phyloP scores from a whole-genome alignment of 1,140 invertebrate species.

The Camponotus vicinus region DNA sequence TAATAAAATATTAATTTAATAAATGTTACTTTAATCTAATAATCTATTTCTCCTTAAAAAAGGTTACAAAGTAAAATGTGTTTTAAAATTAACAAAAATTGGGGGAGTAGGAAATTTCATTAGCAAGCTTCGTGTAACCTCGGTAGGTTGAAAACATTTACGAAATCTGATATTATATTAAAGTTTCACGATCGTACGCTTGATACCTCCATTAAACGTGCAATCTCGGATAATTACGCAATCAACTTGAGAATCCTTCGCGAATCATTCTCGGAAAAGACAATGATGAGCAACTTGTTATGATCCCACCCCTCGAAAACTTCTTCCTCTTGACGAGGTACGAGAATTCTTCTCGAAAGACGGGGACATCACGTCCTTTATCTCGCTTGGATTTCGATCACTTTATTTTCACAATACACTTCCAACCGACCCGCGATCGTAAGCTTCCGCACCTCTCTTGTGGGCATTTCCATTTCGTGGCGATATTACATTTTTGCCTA shows the following conservation, averaged over 20 bases:
- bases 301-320: neutral
- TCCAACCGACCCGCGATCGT: slow-evolving; percentile 3
- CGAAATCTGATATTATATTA: neutral
- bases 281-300: neutral
- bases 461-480: slow-evolving; percentile 8
- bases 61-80: neutral
- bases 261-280: neutral
- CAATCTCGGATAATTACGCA: slow-evolving; percentile 10
- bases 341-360: neutral
- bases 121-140: neutral
- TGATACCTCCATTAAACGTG: neutral
- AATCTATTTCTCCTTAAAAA: neutral
- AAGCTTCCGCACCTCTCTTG: neutral
- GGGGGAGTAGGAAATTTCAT: neutral
- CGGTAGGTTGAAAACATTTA: neutral
- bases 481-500: slow-evolving; percentile 48
- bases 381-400: slow-evolving; percentile 24
- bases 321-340: neutral
- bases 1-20: neutral
- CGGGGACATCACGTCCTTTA: neutral
- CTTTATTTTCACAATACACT: slow-evolving; percentile 22
- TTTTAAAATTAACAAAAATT: slow-evolving; percentile 5
- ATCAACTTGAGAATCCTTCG: slow-evolving; percentile 11
- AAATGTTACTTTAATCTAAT: neutral
- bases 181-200: neutral